Conservation (phyloP, 2,113 vertebrate species). For the Mustela lutreola region DNA sequence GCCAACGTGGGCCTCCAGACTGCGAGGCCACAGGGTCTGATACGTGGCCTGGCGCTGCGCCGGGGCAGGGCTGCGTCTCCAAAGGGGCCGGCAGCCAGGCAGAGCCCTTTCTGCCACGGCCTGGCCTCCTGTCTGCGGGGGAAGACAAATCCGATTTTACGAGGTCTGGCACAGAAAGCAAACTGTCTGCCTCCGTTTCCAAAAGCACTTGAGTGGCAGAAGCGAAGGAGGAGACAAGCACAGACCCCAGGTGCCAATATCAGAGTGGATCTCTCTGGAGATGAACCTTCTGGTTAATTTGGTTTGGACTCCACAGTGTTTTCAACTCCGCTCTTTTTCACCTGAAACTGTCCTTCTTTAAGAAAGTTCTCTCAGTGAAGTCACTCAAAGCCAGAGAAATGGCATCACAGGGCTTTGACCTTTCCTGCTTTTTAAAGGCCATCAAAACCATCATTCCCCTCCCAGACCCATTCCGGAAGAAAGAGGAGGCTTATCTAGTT, state of each 20-base stretch:
- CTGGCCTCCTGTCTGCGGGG: slow-evolving; percentile 72
- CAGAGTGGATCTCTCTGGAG: slow-evolving; percentile 70
- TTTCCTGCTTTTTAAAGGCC: slow-evolving; percentile 72
- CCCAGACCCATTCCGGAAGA: slow-evolving; percentile 69
- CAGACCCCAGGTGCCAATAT: background rate
- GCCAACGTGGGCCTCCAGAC: slow-evolving; percentile 60
- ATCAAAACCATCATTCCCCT: slow-evolving; percentile 67
- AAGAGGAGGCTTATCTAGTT: slow-evolving; percentile 77
- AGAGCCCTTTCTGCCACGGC: slow-evolving; percentile 52
- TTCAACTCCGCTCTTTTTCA: background rate
- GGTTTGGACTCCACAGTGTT: slow-evolving; percentile 61
- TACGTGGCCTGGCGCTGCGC: background rate
- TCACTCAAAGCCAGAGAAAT: slow-evolving; percentile 82
- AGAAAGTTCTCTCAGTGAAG: slow-evolving; percentile 83
- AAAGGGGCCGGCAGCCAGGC: slow-evolving; percentile 69
- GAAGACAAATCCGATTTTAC: slow-evolving; percentile 78
- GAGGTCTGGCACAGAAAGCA: slow-evolving; percentile 78
- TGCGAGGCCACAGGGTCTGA: slow-evolving; percentile 71
- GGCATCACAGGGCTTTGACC: slow-evolving; percentile 78
- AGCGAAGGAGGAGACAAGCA: slow-evolving; percentile 69
- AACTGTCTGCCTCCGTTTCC: slow-evolving; percentile 60
- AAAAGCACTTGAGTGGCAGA: slow-evolving; percentile 71
- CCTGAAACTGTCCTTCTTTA: background rate
- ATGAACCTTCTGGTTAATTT: slow-evolving; percentile 65
- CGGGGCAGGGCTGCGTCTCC: background rate